Evolutionary conservation across 2,797 vertebrate genomes (phyloP).

Genomic region (Staurois parvus): DNA sequence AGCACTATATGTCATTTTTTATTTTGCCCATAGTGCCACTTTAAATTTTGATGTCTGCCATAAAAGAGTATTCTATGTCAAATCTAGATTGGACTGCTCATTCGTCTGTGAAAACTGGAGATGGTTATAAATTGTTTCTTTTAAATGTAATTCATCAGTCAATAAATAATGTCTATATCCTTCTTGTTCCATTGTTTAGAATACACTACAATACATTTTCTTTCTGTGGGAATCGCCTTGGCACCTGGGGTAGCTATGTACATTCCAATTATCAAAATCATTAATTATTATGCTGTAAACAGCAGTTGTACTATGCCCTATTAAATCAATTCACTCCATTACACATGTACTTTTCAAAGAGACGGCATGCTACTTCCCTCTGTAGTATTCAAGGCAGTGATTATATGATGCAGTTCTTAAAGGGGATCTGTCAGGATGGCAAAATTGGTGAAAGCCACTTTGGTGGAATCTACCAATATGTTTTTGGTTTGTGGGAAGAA

Average conservation of each 20-base stretch:
- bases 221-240: background rate
- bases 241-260: background rate
- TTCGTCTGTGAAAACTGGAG: too few relatives aligned
- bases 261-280: constrained; percentile 25
- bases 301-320: constrained; percentile 1
- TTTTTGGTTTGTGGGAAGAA: too few relatives aligned
- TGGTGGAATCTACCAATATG: too few relatives aligned
- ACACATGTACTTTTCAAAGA: background rate
- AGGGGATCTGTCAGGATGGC: too few relatives aligned
- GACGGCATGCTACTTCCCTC: background rate
- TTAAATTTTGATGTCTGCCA: too few relatives aligned
- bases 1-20: too few relatives aligned
- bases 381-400: background rate
- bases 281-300: constrained; percentile 38
- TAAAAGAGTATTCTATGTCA: too few relatives aligned
- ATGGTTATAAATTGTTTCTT: too few relatives aligned
- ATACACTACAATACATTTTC: background rate
- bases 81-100: too few relatives aligned
- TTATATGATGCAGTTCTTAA: background rate
- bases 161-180: background rate
- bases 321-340: constrained; percentile 22
- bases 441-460: too few relatives aligned
- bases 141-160: background rate
- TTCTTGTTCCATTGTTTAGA: background rate
- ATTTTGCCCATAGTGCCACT: too few relatives aligned